Conservation (phyloP, 2,888 invertebrate species). For the Metopia argyrocephala region DNA sequence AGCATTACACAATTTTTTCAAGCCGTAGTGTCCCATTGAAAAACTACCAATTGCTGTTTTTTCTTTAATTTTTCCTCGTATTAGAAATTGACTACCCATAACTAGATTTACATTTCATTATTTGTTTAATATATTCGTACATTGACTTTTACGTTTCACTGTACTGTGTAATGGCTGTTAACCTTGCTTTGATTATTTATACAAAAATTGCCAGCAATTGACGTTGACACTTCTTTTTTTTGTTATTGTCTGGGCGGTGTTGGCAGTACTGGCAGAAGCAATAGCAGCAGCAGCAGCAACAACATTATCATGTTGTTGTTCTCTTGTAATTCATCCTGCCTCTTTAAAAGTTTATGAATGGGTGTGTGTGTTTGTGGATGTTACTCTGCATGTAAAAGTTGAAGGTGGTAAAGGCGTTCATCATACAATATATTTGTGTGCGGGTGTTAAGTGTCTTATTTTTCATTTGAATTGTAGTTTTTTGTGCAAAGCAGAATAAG, state of each 20-base stretch:
- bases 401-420: neutral
- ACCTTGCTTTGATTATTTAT: conserved; percentile 59
- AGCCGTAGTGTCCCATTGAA: too few species aligned
- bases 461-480: too few species aligned
- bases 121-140: neutral
- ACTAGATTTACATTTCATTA: too few species aligned
- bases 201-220: conserved; percentile 67
- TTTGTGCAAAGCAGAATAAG: too few species aligned
- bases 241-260: too few species aligned
- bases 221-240: conserved; percentile 67
- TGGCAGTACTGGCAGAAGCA: conserved; percentile 8
- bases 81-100: too few species aligned
- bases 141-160: neutral
- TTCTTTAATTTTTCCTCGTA: too few species aligned
- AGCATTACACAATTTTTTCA: too few species aligned
- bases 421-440: too few species aligned
- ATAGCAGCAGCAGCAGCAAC: conserved; percentile 8
- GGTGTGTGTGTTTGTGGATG: neutral
- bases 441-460: too few species aligned
- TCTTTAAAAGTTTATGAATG: neutral
- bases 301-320: conserved; percentile 24
- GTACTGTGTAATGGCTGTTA: conserved; percentile 28
- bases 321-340: conserved; percentile 45
- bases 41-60: too few species aligned
- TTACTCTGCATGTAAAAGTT: too few species aligned